A percentile compares a stretch with the other conserved stretches of the same genome.
Conservation (phyloP, 2,797 vertebrate species). For the Pelochelys cantorii region DNA sequence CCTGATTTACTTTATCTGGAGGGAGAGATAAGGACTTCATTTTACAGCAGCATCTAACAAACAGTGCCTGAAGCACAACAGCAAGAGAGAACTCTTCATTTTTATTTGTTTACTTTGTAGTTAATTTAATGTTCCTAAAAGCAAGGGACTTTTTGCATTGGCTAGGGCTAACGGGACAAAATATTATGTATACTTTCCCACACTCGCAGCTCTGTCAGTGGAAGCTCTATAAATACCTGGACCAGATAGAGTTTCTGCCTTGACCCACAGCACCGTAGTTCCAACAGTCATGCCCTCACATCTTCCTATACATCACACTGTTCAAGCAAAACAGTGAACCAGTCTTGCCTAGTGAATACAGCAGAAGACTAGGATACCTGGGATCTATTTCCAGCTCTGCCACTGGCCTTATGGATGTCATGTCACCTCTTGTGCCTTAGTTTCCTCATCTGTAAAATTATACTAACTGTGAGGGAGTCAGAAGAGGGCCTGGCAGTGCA, state of each 20-base stretch:
- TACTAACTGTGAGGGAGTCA: background rate
- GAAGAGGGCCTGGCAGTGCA: too few species aligned
- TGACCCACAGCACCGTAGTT: conserved; percentile 43
- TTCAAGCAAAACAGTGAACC: conserved; percentile 5
- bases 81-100: conserved; percentile 53
- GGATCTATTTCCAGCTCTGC: background rate
- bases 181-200: background rate
- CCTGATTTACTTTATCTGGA: conserved; percentile 78
- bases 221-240: conserved; percentile 61
- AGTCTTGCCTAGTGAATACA: background rate
- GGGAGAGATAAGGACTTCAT: conserved; percentile 71
- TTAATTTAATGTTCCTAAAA: conserved; percentile 70
- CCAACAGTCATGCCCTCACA: background rate
- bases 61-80: conserved; percentile 67
- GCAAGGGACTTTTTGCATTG: conserved; percentile 18
- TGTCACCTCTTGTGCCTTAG: background rate
- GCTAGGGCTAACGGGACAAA: conserved; percentile 38
- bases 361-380: background rate
- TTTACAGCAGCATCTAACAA: conserved; percentile 72
- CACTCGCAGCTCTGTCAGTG: conserved; percentile 32
- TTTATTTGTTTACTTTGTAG: conserved; percentile 72
- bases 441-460: background rate
- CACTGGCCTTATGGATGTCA: background rate
- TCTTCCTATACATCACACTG: background rate
- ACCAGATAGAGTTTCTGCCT: conserved; percentile 47